Conservation (phyloP, 2,113 vertebrate genomes). For the Riparia riparia region DNA sequence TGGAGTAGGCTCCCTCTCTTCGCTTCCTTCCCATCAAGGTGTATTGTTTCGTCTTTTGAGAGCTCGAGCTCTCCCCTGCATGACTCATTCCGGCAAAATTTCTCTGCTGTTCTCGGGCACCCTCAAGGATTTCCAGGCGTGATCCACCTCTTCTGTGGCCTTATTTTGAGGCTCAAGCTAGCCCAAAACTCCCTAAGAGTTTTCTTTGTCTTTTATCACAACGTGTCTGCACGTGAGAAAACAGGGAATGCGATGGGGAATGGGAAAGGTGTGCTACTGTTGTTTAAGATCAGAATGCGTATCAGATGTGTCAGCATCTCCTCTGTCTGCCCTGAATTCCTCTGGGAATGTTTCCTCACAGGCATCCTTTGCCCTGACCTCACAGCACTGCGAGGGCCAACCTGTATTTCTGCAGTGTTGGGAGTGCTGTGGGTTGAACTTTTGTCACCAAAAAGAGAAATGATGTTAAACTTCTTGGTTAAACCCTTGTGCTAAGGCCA, state of each 20-base stretch:
- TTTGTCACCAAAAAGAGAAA: background rate
- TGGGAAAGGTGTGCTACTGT: background rate
- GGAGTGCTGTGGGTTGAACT: background rate
- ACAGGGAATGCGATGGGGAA: background rate
- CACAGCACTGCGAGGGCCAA: accelerated
- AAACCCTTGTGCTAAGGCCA: background rate
- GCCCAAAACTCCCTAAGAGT: background rate
- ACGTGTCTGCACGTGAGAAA: accelerated
- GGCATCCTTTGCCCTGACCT: background rate
- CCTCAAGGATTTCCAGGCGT: background rate
- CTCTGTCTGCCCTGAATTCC: background rate
- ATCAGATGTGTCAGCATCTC: background rate
- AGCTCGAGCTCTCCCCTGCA: background rate
- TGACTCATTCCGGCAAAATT: conserved; percentile 9
- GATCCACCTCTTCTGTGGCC: background rate
- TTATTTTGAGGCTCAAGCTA: background rate
- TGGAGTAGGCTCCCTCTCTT: conserved; percentile 36
- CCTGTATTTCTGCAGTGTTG: background rate
- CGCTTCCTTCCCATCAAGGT: conserved; percentile 55
- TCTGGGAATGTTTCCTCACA: accelerated
- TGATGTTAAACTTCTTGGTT: background rate
- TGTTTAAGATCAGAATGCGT: background rate
- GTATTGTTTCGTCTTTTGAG: conserved; percentile 43
- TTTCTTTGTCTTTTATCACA: background rate
- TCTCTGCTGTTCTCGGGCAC: background rate